Evolutionary conservation across 2,888 invertebrate genomes (phyloP).

Genomic region (Colostygia pectinataria): DNA sequence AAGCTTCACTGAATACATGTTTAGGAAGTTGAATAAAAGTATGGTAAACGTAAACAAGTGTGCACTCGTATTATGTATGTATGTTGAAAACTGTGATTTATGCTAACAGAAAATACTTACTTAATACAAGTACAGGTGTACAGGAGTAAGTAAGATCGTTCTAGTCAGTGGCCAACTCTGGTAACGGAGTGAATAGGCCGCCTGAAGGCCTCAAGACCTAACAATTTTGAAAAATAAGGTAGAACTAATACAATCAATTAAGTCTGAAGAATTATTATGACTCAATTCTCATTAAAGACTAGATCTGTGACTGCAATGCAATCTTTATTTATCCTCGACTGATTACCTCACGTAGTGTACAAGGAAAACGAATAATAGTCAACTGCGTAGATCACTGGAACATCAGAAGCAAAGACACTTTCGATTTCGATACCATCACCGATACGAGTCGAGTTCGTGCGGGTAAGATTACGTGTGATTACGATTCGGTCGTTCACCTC

Average conservation of each 20-base stretch:
- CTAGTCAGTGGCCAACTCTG: slow-evolving; percentile 8
- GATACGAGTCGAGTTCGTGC: slow-evolving; percentile 58
- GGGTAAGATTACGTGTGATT: slow-evolving; percentile 72
- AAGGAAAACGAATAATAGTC: slow-evolving; percentile 31
- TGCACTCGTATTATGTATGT: too few relatives aligned
- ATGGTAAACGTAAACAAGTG: too few relatives aligned
- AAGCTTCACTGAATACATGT: slow-evolving; percentile 29
- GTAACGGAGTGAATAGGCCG: too few relatives aligned
- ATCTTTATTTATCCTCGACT: slow-evolving; percentile 21
- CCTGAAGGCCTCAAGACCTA: too few relatives aligned
- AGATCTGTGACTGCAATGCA: slow-evolving; percentile 5
- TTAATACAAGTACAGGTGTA: too few relatives aligned
- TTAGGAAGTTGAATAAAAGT: slow-evolving; percentile 2
- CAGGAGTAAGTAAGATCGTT: not conserved
- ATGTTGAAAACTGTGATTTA: too few relatives aligned
- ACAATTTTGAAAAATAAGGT: too few relatives aligned
- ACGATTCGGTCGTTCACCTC: slow-evolving; percentile 62
- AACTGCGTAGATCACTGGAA: slow-evolving; percentile 23
- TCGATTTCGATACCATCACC: slow-evolving; percentile 69
- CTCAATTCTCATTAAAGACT: slow-evolving; percentile 4
- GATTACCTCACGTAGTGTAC: slow-evolving; percentile 21
- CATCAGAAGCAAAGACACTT: slow-evolving; percentile 55
- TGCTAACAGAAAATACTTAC: too few relatives aligned
- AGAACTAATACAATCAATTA: slow-evolving; percentile 12
- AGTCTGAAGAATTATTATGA: slow-evolving; percentile 6